Evolutionary conservation across 2,888 invertebrate genomes (phyloP), one percentile per base, ranked within the genome.

Genomic region (Drosophila mimetica): DNA sequence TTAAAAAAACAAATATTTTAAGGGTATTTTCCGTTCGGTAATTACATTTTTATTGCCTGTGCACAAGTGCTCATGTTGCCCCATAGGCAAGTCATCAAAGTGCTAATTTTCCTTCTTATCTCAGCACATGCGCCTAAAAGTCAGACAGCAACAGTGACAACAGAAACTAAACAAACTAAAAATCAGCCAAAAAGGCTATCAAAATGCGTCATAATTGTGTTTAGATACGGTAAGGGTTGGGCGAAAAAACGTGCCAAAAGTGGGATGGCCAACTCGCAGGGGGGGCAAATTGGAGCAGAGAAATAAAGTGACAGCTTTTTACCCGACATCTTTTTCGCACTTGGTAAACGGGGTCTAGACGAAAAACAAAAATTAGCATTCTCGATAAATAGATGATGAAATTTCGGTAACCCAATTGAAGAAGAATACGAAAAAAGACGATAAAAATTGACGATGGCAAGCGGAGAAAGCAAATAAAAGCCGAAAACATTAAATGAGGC

Each of bases 361-460:
- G 4, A 59, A 22, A 41, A 39, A 44, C 39, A 18, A 25, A 34
- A n/a, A 36, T 60, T 54, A 47, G 52, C 51, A 34, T 47, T 46
- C 54, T 30, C 30, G 11, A 46, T 16, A 22, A 44, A 55, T 44
- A 55, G 53, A 32, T 50, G 42, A 54, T 44, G 37, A 50, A 76
- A 69, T 75, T 74, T 54, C 32, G 34, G 66, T 41, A 57, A 51
- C 61, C 52, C 65, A 72, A 76, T 72, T 66, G 74, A 70, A 72
- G 66, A 25, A n/a, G n/a, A 72, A 71, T 51, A 65, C 42, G 69
- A n/a, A 64, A 39, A 44, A 47, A 71, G 72, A 67, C 81, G 66
- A 81, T 84, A 79, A 76, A 80, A 74, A 77, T 76, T 79, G 76
- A 79, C 77, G 72, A 77, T 69, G 71, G 72, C 71, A 50, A 16